Evolutionary conservation across 2,113 vertebrate genomes (phyloP), one percentile per base, ranked within the genome.

Genomic region (Cathartes aura): DNA sequence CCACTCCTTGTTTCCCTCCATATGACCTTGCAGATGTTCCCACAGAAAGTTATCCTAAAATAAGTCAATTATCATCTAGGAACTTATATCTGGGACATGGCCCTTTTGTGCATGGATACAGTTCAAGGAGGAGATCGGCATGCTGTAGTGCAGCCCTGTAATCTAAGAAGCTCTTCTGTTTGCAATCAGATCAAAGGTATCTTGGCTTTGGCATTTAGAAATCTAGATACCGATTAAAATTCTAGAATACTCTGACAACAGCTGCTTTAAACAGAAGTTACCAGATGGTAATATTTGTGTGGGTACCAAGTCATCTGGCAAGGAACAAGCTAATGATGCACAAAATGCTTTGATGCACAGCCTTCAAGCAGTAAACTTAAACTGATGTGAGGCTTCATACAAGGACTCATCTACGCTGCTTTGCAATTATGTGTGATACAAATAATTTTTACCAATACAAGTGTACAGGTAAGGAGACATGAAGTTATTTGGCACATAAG

Each of bases 281-380:
- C 78, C 96, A 97, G 95, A 97, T 95, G 91, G 96, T 68, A 97
- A 82, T 91, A 95, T 93, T 93, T 97, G 87, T 93, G 97, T 97
- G 97, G 93, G 96, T 90, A 94, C 62, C 89, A 93, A 4, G 4
- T 91, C 42, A 59, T 95, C 93, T 97, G 93, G 93, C 95, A 95
- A 85, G 73, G 84, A 97, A 97, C 73, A 87, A 94, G 74, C 89
- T 91, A 89, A 89, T 64, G 84, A 90, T 96, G 95, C 76, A 94
- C 87, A 93, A 94, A 96, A 89, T 75, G 81, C 64, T 91, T 92
- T 92, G 91, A 92, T 95, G 76, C 24, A 87, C 79, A 93, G 67
- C 56, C 75, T 93, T 97, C 89, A 90, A 86, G 82, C 80, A 87
- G 72, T 52, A 87, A 94, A 86, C 75, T 88, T 95, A 70, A 82